Conservation (phyloP, 1,140 invertebrate species). For the Vanessa tameamea region DNA sequence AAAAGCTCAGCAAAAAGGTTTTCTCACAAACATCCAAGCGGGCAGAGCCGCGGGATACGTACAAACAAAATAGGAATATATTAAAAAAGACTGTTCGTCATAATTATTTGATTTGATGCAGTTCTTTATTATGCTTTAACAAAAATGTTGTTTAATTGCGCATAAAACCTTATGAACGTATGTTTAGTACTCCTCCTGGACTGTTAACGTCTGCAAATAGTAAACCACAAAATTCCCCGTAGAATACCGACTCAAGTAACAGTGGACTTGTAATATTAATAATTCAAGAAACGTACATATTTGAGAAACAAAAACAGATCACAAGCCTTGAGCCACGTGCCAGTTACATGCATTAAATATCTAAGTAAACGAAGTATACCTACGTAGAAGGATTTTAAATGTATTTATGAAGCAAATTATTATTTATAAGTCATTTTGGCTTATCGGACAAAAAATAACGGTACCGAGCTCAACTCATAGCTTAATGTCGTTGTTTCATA, state of each 20-base stretch:
- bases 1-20: too few relatives aligned
- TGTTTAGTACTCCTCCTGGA: background rate
- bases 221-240: conserved; percentile 18
- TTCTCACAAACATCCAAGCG: too few relatives aligned
- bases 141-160: too few relatives aligned
- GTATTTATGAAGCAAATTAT: conserved; percentile 24
- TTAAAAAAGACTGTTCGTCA: too few relatives aligned
- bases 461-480: background rate
- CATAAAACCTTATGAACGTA: background rate
- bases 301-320: conserved; percentile 35
- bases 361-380: conserved; percentile 3
- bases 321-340: conserved; percentile 24
- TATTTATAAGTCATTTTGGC: conserved; percentile 18
- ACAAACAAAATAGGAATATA: too few relatives aligned
- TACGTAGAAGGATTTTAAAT: background rate
- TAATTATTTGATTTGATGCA: too few relatives aligned
- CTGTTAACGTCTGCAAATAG: conserved; percentile 14
- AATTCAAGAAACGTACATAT: conserved; percentile 42
- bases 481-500: background rate
- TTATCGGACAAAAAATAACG: conserved; percentile 3
- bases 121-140: too few relatives aligned
- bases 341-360: conserved; percentile 29
- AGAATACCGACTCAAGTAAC: conserved; percentile 9
- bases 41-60: too few relatives aligned
- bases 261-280: conserved; percentile 32